These are phyloP conservation scores for Styela plicata DNA, from an alignment of 23 tunicate species.

Conservation along the genomic window DNA sequence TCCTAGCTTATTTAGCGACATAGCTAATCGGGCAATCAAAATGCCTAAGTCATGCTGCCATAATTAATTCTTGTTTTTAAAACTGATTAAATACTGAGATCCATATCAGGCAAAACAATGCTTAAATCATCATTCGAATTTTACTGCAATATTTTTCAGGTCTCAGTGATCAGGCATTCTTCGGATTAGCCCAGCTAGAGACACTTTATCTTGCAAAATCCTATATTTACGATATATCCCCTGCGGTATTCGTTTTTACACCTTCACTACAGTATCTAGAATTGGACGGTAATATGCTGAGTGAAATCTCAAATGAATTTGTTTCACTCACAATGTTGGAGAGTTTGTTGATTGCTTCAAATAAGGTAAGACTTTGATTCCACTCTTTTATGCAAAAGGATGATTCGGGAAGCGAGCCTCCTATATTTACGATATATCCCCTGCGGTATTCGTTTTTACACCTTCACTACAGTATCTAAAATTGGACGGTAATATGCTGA, in stretches of 20 bases:
- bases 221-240: background rate
- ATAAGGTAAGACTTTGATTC: background rate
- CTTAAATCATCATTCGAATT: too few species aligned
- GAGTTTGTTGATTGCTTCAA: background rate
- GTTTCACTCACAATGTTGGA: background rate
- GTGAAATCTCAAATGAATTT: background rate
- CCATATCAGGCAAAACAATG: too few species aligned
- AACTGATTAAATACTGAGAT: too few species aligned
- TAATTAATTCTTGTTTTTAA: too few species aligned
- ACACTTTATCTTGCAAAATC: slow-evolving; percentile 7
- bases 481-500: slow-evolving; percentile 6
- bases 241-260: background rate
- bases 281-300: slow-evolving; percentile 6
- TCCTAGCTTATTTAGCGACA: too few species aligned
- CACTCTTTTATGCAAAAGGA: too few species aligned
- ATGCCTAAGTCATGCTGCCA: too few species aligned
- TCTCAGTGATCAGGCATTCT: background rate
- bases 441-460: background rate
- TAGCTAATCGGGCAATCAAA: too few species aligned
- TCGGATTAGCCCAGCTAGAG: background rate
- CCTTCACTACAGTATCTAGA: slow-evolving; percentile 16
- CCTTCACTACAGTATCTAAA: slow-evolving; percentile 14
- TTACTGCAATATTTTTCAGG: too few species aligned
- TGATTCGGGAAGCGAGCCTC: too few species aligned
- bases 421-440: background rate